A percentile compares a stretch with the other conserved stretches of the same genome.
Conservation (phyloP, 2,113 vertebrate genomes). For the Cyprinodon tularosa region DNA sequence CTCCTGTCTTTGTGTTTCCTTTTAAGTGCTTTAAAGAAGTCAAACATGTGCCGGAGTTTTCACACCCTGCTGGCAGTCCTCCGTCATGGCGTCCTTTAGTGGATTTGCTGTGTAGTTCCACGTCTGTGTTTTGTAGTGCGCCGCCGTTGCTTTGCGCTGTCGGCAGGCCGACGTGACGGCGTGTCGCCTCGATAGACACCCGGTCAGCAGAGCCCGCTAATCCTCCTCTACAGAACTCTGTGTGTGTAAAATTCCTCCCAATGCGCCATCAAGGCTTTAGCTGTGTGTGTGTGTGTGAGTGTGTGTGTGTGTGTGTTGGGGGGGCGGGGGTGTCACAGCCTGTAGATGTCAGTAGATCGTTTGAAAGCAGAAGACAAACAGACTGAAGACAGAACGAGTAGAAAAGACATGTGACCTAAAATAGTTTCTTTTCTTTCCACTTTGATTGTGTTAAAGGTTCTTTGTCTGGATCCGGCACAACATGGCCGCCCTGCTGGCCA, state of each 20-base stretch:
- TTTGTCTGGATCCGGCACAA: constrained; percentile 43
- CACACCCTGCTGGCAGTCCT: constrained; percentile 25
- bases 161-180: constrained; percentile 56
- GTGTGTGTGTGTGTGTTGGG: constrained; percentile 9
- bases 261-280: constrained; percentile 29
- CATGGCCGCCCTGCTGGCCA: constrained; percentile 49
- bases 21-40: constrained; percentile 29
- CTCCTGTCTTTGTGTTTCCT: constrained; percentile 31
- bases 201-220: constrained; percentile 50
- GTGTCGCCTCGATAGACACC: constrained; percentile 62
- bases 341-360: constrained; percentile 38
- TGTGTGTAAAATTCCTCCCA: constrained; percentile 18
- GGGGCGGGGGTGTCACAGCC: constrained; percentile 23
- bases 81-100: constrained; percentile 34
- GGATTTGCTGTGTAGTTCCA: background rate
- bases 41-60: constrained; percentile 32
- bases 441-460: constrained; percentile 50
- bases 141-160: constrained; percentile 23
- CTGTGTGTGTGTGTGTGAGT: constrained; percentile 44
- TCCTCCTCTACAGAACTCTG: constrained; percentile 53
- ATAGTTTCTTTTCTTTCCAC: constrained; percentile 43
- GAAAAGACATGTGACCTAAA: constrained; percentile 21
- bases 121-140: background rate
- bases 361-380: constrained; percentile 35
- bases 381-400: constrained; percentile 5